Evolutionary conservation across 2,888 invertebrate species (phyloP).

Genomic region (Metellina segmentata): DNA sequence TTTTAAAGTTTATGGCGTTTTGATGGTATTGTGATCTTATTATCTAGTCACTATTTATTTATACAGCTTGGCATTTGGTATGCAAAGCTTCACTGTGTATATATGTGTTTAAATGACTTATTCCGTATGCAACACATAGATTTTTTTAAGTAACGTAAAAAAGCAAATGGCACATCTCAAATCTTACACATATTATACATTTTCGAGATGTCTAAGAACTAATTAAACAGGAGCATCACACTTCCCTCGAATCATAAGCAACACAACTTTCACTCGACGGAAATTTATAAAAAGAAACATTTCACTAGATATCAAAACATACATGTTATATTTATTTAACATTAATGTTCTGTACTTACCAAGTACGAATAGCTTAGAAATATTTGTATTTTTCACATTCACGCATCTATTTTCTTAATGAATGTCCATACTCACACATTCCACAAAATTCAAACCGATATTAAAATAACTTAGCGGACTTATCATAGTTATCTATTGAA

Average conservation of each 20-base stretch:
- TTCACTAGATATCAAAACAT: neutral
- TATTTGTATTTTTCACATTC: neutral
- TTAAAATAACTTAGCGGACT: neutral
- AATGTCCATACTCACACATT: neutral
- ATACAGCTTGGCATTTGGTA: conserved; percentile 40
- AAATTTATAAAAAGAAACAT: neutral
- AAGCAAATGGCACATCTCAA: conserved; percentile 45
- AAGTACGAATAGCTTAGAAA: neutral
- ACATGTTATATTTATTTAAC: neutral
- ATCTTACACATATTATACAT: conserved; percentile 2
- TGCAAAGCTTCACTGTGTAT: conserved; percentile 2
- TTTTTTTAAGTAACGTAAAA: conserved; percentile 15
- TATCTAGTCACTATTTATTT: conserved; percentile 62
- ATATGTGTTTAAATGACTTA: conserved; percentile 8
- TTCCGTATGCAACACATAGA: neutral
- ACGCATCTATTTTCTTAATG: conserved; percentile 1
- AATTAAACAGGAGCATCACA: neutral
- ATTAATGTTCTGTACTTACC: neutral
- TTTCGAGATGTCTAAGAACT: neutral
- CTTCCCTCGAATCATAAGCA: neutral
- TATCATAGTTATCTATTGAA: neutral
- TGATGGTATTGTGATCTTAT: conserved; percentile 42
- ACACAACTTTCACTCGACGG: neutral
- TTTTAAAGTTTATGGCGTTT: conserved; percentile 65
- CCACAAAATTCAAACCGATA: neutral